Base-by-base conservation (phyloP, 1,140 invertebrate species). In the Goniozus legneri region DNA sequence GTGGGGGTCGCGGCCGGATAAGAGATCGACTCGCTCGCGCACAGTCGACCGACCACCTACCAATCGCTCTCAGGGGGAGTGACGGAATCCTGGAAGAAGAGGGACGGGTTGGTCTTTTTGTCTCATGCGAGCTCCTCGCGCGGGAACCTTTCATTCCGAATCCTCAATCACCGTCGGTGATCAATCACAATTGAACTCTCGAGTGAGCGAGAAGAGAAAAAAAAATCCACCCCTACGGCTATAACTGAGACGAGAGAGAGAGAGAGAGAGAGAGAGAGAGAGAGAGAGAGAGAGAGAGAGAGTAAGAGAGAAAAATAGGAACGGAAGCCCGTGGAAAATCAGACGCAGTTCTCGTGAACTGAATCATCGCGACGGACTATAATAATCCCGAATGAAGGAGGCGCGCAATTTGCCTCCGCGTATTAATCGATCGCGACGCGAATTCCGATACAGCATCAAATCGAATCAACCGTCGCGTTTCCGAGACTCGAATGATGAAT, bases 101-200 rank as follows among this genome's bases (percentile, higher is more conserved):
- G 32, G 27, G 37, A 42, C 45, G 31, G 56, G 44, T 47, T 62
- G 47, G 51, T 61, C 64, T 69, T 67, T 71, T 68, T 71, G 59
- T 73, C 66, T 69, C 55, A 52, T 39, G 45, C 49, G 41, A 51
- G 31, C 32, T 22, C 34, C 45, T 50, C 47, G n/a, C n/a, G n/a
- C 44, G 49, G 31, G 47, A 53, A 52, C 52, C 68, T 72, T 67
- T 64, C 64, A 64, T 65, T 67, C 62, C 54, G 53, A 65, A 67
- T 66, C 65, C 62, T 73, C 71, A 70, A 71, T 71, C 67, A 71
- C 54, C 67, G 58, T 21, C 55, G 67, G 67, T 69, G 64, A 73
- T 74, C 70, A 72, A 74, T 73, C 67, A 71, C 67, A 74, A 74
- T 71, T 71, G 67, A 70, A 67, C 57, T n/a, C n/a, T 62, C 56